Percentiles rank a stretch among this genome's conserved stretches.
phyloP scores from a whole-genome alignment of 2,888 invertebrate genomes.

The Pollenia labialis region DNA sequence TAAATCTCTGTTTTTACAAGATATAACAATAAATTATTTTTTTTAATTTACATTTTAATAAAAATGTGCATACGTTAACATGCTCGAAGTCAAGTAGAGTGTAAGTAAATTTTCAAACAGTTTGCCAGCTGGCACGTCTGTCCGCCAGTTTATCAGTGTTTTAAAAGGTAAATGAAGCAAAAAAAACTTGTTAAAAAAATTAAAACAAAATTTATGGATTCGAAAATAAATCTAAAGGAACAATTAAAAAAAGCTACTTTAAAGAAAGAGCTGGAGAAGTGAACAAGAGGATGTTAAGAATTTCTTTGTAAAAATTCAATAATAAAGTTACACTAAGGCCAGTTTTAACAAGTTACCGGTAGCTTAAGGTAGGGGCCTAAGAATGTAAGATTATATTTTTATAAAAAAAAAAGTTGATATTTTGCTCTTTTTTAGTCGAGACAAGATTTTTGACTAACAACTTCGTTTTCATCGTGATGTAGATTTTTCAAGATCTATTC shows the following conservation, averaged over 20 bases:
- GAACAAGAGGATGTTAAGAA: not conserved
- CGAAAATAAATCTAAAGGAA: conserved; percentile 4
- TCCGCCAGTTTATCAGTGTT: not conserved
- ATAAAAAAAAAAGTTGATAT: too few relatives aligned
- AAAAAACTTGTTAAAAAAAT: conserved; percentile 38
- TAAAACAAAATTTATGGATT: conserved; percentile 18
- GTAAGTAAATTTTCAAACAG: conserved; percentile 21
- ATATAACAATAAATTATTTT: conserved; percentile 40
- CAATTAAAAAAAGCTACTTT: conserved; percentile 23
- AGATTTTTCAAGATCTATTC: too few relatives aligned
- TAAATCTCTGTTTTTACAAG: not conserved
- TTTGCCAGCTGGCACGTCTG: not conserved
- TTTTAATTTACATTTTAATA: conserved; percentile 50
- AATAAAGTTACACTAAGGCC: not conserved
- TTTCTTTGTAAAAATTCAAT: not conserved
- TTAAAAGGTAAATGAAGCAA: conserved; percentile 47
- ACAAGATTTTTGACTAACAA: too few relatives aligned
- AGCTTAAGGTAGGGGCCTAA: too few relatives aligned
- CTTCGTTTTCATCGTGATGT: too few relatives aligned
- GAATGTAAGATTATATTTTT: too few relatives aligned
- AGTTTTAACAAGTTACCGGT: too few relatives aligned
- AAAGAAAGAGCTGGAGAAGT: not conserved
- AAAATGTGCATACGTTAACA: conserved; percentile 6
- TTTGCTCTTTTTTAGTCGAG: too few relatives aligned
- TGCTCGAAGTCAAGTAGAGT: not conserved